Evolutionary conservation across 53 echinoderm and acorn worm genomes (phyloP), one percentile per base, ranked within the genome.

Genomic region (Pentamera pediparva): DNA sequence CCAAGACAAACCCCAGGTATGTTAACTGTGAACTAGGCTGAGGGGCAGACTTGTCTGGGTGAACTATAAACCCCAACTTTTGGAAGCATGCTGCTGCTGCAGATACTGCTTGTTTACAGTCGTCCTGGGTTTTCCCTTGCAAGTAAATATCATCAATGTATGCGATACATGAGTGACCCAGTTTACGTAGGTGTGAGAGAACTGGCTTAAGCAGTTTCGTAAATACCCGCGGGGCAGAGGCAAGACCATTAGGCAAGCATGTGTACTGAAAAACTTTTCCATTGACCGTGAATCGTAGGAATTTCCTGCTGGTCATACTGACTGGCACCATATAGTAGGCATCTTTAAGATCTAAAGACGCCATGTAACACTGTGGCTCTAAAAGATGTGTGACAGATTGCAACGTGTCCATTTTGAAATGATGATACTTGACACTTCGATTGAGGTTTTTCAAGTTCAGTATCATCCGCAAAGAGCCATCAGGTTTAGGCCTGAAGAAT

Each of bases 141-240:
- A 63, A 21, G 49, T 52, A 61, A 19, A 58, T 30, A 35, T 82
- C 67, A 71, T 85, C 76, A 45, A 85, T 75, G 37, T 80, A 85
- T 32, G 29, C 35, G 21, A 64, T 10, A 45, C 49, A 74, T 21
- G 35, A 12, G 63, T 76, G 47, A 6, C 81, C 86, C 47, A 27
- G 43, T 48, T 69, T 64, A 24, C 76, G 59, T 55, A 86, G 27
- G 28, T 48, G 50, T 21, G 75, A 75, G 54, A 58, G 47, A 25
- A 47, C 27, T 55, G 85, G 85, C 59, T 84, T 78, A 32, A 84
- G 71, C 25, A 79, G 33, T 39, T 79, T 85, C 21, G 85, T 85
- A 40, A 85, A 85, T 55, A 75, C 53, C 7, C 75, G 59, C 36
- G 80, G 80, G 17, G 63, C 85, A 33, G 45, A 59, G 22, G 75